A percentile compares a stretch with the other conserved stretches of the same genome.
Conservation (phyloP, 2,888 invertebrate species). For the Brenthis ino region DNA sequence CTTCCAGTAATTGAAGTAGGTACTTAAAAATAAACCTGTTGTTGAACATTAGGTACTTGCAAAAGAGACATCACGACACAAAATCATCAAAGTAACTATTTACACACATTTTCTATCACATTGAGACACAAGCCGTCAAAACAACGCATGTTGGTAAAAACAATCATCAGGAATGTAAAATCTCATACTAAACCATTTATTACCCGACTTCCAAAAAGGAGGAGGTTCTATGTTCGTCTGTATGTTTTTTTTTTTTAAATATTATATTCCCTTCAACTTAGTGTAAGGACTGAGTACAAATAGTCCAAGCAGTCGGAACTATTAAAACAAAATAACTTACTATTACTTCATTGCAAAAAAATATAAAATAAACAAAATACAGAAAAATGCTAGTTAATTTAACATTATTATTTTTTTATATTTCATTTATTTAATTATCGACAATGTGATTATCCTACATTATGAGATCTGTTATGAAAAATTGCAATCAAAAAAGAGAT, state of each 20-base stretch:
- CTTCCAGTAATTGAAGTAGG: constrained; percentile 73
- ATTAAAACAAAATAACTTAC: neutral
- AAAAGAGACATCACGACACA: constrained; percentile 60
- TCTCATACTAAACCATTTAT: constrained; percentile 8
- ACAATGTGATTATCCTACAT: neutral
- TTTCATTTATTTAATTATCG: neutral
- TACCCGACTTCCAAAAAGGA: neutral
- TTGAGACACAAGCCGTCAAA: constrained; percentile 31
- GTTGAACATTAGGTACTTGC: constrained; percentile 61
- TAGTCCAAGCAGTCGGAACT: neutral
- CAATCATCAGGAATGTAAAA: constrained; percentile 33
- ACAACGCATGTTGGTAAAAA: constrained; percentile 23
- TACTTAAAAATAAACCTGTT: constrained; percentile 72
- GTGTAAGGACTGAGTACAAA: neutral
- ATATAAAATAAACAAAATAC: constrained; percentile 2
- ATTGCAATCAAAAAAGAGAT: neutral
- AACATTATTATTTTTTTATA: neutral
- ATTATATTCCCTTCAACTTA: neutral
- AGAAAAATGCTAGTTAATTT: constrained; percentile 2
- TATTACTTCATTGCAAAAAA: neutral
- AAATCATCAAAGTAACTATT: constrained; percentile 55
- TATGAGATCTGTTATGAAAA: constrained; percentile 17
- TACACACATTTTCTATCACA: constrained; percentile 66
- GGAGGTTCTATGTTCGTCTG: too few relatives aligned
- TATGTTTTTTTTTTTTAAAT: too few relatives aligned